Evolutionary conservation across 92 coral and sea anemone genomes (phyloP), one percentile per base, ranked within the genome.

Genomic region (Muricea muricata): DNA sequence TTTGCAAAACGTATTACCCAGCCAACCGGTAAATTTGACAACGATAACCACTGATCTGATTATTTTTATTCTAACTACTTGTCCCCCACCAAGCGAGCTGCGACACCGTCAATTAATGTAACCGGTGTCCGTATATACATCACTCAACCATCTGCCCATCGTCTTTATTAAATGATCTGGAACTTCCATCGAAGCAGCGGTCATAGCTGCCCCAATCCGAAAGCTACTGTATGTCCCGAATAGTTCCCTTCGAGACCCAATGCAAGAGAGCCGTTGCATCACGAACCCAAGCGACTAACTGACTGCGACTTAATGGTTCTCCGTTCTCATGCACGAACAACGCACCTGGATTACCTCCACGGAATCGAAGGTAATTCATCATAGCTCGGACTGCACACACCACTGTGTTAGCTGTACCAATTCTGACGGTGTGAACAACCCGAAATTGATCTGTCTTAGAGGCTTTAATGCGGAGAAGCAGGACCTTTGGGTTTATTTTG

Each of bases 391-490:
- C 85, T 7, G 89, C 85, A 34, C 89, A 86, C 40, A 86, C 52
- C 45, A 65, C n/a, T 23, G 73, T 41, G 57, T 71, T 28, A 12
- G 84, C 68, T 28, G 39, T 21, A 30, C 84, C 41, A 41, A 56
- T 55, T 29, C 65, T 58, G 15, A 78, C 7, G 24, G 85, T 78
- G 13, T 76, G 41, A 2, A 71, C 85, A 24, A 63, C 12, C 12
- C 79, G 77, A 7, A 70, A 61, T 37, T 86, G 89, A 40, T 86
- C n/a, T n/a, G n/a, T n/a, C n/a, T n/a, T n/a, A n/a, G n/a, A n/a
- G n/a, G 56, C 56, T 8, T 48, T 48, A 20, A 48, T 48, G 56
- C 56, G 56, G 2, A 48, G 56, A 48, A 48, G 20, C 56, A 48
- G 10, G 20, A 48, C 56, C 10, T 8, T 7, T 15, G 56, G 56